Evolutionary conservation across 2,113 vertebrate genomes (phyloP).

Genomic region (Aspidoscelis tigris): DNA sequence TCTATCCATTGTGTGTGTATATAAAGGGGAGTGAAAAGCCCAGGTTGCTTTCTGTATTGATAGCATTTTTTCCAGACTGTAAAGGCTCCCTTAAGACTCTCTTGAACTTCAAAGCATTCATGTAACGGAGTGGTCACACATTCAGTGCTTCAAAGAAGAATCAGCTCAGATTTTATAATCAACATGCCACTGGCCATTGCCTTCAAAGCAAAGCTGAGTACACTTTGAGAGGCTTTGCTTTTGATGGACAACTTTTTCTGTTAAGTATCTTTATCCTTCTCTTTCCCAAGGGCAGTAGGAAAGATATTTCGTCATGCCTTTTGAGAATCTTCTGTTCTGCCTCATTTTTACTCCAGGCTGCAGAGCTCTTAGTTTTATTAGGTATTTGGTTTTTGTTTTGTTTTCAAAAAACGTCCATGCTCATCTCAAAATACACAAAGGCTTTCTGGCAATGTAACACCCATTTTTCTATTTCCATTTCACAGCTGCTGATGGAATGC

Average conservation of each 20-base stretch:
- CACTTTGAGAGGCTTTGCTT: constrained; percentile 35
- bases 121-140: constrained; percentile 32
- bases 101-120: constrained; percentile 39
- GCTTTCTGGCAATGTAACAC: constrained; percentile 38
- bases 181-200: constrained; percentile 28
- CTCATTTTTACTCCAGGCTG: constrained; percentile 47
- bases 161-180: constrained; percentile 57
- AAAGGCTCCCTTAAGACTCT: constrained; percentile 29
- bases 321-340: constrained; percentile 43
- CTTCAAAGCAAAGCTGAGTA: constrained; percentile 22
- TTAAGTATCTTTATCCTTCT: constrained; percentile 22
- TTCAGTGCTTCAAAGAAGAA: constrained; percentile 41
- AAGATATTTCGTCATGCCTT: constrained; percentile 48
- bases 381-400: constrained; percentile 40
- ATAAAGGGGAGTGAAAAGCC: constrained; percentile 27
- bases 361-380: constrained; percentile 40
- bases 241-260: constrained; percentile 36
- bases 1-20: constrained; percentile 21
- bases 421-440: constrained; percentile 41
- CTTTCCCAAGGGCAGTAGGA: constrained; percentile 27
- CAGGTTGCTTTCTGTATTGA: constrained; percentile 4
- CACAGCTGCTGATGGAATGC: constrained; percentile 60
- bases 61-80: background rate
- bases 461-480: constrained; percentile 55
- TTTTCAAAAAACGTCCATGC: background rate